These are phyloP conservation scores for Tenualosa thibaudeaui DNA, from an alignment of 2,797 vertebrate species.

Conservation along the genomic window DNA sequence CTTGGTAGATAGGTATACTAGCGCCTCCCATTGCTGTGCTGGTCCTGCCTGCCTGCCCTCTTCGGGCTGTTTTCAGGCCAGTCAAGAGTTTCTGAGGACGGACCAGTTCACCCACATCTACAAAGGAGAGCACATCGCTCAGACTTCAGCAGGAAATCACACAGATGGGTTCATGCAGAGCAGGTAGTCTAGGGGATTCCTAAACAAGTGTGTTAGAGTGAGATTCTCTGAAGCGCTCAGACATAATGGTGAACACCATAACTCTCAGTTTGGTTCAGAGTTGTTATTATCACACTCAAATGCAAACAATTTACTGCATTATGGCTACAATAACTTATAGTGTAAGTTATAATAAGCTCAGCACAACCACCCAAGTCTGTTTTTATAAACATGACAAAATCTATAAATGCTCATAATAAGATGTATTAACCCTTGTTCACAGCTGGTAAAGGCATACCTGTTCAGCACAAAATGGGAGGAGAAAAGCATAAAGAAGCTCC, in stretches of 20 bases:
- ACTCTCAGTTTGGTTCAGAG: not conserved
- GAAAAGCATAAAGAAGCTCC: constrained; percentile 99
- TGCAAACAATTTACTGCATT: not conserved
- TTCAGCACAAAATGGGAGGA: constrained; percentile 98
- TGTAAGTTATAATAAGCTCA: not conserved
- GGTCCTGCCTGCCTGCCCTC: constrained; percentile 18
- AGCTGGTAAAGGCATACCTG: constrained; percentile 78
- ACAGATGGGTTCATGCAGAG: constrained; percentile 10
- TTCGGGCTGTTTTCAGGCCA: constrained; percentile 19
- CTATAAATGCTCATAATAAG: not conserved
- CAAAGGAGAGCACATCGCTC: constrained; percentile 20
- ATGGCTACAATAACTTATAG: too few relatives aligned
- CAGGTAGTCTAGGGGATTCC: not conserved
- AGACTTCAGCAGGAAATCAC: not conserved
- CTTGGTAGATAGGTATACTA: not conserved
- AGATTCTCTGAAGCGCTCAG: not conserved
- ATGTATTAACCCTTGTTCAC: not conserved
- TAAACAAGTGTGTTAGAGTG: not conserved
- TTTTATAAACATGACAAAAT: not conserved
- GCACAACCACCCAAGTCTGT: not conserved
- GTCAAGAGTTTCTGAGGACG: constrained; percentile 8
- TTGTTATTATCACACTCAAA: not conserved
- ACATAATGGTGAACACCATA: not conserved
- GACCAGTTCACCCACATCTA: constrained; percentile 19
- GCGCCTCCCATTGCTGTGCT: constrained; percentile 11